A percentile compares a stretch with the other conserved stretches of the same genome.
phyloP scores from a whole-genome alignment of 1,140 invertebrate genomes.

The Rhagoletis pomonella region DNA sequence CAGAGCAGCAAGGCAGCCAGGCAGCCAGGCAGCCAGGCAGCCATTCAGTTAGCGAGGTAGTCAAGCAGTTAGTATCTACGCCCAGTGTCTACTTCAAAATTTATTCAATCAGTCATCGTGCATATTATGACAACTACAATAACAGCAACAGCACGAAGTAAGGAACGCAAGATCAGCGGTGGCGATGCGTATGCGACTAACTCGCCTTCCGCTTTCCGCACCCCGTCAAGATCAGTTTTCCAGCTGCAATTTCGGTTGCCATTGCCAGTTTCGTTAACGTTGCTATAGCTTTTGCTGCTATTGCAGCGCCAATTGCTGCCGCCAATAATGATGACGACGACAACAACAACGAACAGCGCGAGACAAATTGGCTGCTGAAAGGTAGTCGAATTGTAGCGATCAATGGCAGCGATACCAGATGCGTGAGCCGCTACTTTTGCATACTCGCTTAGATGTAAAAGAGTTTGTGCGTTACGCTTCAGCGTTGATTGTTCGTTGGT shows the following conservation, averaged over 20 bases:
- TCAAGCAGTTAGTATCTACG: neutral
- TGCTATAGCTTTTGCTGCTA: neutral
- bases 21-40: neutral
- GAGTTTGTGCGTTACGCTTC: neutral
- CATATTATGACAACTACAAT: slow-evolving; percentile 22
- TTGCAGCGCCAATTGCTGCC: neutral
- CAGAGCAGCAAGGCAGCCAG: neutral
- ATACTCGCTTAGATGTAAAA: neutral
- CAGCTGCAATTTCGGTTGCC: slow-evolving; percentile 1
- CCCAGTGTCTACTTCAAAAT: neutral
- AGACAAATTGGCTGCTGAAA: slow-evolving; percentile 49
- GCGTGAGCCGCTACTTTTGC: neutral
- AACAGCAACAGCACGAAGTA: neutral
- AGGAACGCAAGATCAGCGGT: neutral
- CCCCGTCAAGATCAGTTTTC: neutral
- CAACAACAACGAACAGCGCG: neutral
- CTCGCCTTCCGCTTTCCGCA: neutral
- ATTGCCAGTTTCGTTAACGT: neutral
- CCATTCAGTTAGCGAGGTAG: neutral
- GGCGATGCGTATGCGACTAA: neutral
- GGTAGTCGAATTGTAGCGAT: slow-evolving; percentile 9
- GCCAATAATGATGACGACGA: neutral
- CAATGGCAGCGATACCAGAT: neutral
- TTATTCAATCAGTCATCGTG: slow-evolving; percentile 37
- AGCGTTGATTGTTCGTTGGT: neutral